These are phyloP conservation scores for Eueides isabella DNA, from an alignment of 1,140 invertebrate species.

Conservation along the genomic window DNA sequence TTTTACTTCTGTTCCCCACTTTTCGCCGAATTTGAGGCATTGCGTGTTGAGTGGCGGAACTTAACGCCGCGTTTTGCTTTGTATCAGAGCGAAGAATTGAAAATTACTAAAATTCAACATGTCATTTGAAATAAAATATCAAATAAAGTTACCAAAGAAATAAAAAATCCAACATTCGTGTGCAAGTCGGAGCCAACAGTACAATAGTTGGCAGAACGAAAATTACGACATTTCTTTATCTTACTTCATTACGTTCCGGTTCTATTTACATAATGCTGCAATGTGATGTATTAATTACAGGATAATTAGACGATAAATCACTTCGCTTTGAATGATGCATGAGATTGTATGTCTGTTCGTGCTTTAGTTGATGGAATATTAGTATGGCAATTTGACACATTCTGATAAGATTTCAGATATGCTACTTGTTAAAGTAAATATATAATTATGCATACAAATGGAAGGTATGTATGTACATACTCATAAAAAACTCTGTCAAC, in stretches of 20 bases:
- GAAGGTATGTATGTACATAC: too few relatives aligned
- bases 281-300: constrained; percentile 28
- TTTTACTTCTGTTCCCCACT: too few relatives aligned
- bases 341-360: neutral
- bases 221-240: constrained; percentile 25
- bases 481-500: too few relatives aligned
- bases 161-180: constrained; percentile 2
- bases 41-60: too few relatives aligned
- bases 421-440: too few relatives aligned
- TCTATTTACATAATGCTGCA: constrained; percentile 25
- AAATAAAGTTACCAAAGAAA: too few relatives aligned
- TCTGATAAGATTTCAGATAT: neutral
- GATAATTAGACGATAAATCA: constrained; percentile 27
- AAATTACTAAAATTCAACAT: too few relatives aligned
- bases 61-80: too few relatives aligned
- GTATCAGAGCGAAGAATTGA: too few relatives aligned
- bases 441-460: too few relatives aligned
- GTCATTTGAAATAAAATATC: neutral
- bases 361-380: neutral
- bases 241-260: constrained; percentile 22
- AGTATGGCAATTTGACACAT: neutral
- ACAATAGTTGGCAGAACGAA: constrained; percentile 2
- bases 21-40: too few relatives aligned
- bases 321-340: constrained; percentile 13
- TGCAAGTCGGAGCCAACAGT: neutral